Conservation (phyloP, 2,888 invertebrate species). For the Malacosoma neustria region DNA sequence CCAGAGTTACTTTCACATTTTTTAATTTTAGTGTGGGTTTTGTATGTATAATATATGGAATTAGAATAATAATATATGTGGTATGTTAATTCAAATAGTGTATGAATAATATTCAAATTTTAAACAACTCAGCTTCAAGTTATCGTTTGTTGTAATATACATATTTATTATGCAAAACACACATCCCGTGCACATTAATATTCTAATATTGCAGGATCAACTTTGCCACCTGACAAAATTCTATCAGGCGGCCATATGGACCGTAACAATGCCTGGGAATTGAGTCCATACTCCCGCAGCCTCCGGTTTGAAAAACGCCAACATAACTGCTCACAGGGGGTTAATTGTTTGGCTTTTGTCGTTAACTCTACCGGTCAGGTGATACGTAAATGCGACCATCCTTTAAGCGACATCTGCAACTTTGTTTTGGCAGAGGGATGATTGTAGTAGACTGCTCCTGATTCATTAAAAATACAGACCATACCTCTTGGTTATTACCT, state of each 20-base stretch:
- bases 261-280: conserved; percentile 23
- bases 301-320: conserved; percentile 35
- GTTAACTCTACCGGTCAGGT: conserved; percentile 41
- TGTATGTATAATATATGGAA: no score
- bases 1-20: no score
- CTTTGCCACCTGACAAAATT: conserved; percentile 20
- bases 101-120: no score
- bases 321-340: conserved; percentile 33
- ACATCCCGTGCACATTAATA: conserved; percentile 16
- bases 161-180: conserved; percentile 15
- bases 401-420: conserved; percentile 25
- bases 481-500: conserved; percentile 16
- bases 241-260: conserved; percentile 18
- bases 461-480: conserved; percentile 35
- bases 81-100: no score
- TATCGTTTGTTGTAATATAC: conserved; percentile 4
- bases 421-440: conserved; percentile 21
- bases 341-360: conserved; percentile 56
- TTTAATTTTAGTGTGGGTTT: no score
- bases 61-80: no score
- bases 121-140: not conserved
- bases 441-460: no score
- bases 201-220: conserved; percentile 22
- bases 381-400: conserved; percentile 35
- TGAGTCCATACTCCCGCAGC: conserved; percentile 23